These are phyloP conservation scores for Caenorhabditis brenneri DNA, from an alignment of 1,140 invertebrate genomes.

Conservation along the genomic window DNA sequence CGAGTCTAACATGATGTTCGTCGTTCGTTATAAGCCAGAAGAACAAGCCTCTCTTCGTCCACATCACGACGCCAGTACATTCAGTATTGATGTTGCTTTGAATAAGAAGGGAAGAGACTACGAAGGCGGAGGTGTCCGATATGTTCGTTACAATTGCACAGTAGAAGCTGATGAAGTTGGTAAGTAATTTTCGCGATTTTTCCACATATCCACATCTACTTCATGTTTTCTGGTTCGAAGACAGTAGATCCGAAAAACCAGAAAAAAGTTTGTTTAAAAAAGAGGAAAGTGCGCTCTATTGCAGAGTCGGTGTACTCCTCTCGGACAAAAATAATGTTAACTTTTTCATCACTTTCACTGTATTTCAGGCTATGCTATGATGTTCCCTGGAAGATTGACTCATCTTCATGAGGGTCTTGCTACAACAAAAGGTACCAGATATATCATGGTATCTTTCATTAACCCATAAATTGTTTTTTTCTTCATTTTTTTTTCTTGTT, in stretches of 20 bases:
- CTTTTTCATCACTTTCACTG: neutral
- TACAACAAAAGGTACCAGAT: conserved; percentile 87
- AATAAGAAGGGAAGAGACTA: conserved; percentile 80
- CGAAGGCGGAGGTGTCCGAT: conserved; percentile 90
- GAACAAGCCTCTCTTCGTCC: conserved; percentile 90
- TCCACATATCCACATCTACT: too few species aligned
- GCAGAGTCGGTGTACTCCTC: neutral
- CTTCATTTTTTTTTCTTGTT: neutral
- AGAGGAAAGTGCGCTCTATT: neutral
- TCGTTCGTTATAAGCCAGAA: conserved; percentile 91
- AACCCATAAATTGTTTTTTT: conserved; percentile 80
- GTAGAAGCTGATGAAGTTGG: conserved; percentile 75
- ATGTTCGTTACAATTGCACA: conserved; percentile 94
- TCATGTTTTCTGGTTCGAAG: conserved; percentile 21
- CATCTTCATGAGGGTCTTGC: conserved; percentile 93
- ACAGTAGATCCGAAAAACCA: too few species aligned
- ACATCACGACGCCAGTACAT: conserved; percentile 97
- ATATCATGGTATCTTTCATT: conserved; percentile 99
- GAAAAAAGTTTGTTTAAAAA: too few species aligned
- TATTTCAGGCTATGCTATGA: conserved; percentile 90
- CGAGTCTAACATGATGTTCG: conserved; percentile 93
- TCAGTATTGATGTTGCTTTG: conserved; percentile 92
- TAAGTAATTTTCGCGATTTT: too few species aligned
- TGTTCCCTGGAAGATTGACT: conserved; percentile 94
- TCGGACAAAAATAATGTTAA: neutral